phyloP scores from a whole-genome alignment of 2,797 vertebrate genomes.

The Nyctibius grandis region DNA sequence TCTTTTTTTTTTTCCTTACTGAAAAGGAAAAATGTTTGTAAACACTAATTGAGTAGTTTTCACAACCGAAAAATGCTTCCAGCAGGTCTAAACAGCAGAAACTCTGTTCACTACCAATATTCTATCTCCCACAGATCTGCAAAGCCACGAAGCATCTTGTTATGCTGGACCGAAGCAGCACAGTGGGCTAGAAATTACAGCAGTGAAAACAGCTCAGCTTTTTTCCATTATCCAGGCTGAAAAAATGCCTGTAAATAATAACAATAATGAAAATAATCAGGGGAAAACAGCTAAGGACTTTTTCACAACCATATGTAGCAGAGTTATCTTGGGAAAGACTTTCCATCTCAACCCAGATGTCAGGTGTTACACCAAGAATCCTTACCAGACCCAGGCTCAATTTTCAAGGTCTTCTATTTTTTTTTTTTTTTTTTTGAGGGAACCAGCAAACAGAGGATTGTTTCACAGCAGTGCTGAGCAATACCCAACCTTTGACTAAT shows the following conservation, averaged over 20 bases:
- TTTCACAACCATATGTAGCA: background rate
- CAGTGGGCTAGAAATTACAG: background rate
- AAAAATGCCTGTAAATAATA: background rate
- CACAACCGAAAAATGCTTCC: background rate
- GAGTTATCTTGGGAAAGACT: background rate
- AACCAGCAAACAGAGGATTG: background rate
- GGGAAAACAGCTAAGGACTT: background rate
- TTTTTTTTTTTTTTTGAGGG: too few relatives aligned
- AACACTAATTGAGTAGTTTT: background rate
- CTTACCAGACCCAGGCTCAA: background rate
- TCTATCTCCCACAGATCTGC: background rate
- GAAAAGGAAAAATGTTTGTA: background rate
- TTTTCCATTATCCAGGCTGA: background rate
- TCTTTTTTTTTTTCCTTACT: background rate
- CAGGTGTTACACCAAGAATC: background rate
- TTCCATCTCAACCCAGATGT: background rate
- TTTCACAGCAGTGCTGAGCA: background rate
- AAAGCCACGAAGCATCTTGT: background rate
- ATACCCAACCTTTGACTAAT: accelerated
- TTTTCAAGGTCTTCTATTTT: background rate
- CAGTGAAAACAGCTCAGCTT: background rate
- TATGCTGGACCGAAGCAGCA: background rate
- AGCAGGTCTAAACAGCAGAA: background rate
- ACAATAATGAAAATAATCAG: background rate
- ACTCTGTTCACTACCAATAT: background rate